Percentiles rank a stretch among this genome's conserved stretches.
Conservation (phyloP, 2,113 vertebrate species). For the Protomyctophum bolini region DNA sequence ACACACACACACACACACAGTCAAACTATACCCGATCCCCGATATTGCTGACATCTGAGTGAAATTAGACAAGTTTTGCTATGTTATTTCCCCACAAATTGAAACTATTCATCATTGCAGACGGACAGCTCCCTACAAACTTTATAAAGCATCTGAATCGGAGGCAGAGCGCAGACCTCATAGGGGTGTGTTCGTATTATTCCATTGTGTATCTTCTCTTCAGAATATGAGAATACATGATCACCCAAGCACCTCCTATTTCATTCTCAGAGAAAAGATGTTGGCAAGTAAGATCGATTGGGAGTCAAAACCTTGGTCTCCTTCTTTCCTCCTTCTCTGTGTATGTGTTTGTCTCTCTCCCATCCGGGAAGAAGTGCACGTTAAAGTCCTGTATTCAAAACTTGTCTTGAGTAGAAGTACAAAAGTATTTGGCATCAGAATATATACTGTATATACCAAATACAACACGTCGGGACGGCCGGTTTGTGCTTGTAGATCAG, state of each 20-base stretch:
- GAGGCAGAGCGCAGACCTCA: background rate
- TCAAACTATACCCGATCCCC: too few species aligned
- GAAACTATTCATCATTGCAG: background rate
- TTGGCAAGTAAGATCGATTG: conserved; percentile 20
- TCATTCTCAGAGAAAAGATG: conserved; percentile 9
- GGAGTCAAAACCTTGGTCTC: conserved; percentile 7
- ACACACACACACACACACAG: too few species aligned
- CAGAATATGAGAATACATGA: conserved; percentile 5
- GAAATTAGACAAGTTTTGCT: background rate
- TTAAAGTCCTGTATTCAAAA: too few species aligned
- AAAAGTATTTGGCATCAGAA: background rate
- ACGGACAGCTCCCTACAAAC: background rate
- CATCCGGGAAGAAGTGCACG: background rate
- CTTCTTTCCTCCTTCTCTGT: background rate
- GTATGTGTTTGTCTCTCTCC: background rate
- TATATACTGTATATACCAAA: too few species aligned
- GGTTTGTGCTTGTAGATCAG: too few species aligned
- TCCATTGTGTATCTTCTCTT: conserved; percentile 20
- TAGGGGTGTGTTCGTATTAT: background rate
- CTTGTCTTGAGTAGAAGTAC: background rate
- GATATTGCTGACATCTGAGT: background rate
- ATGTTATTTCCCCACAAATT: background rate
- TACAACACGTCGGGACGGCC: too few species aligned
- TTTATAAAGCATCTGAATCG: conserved; percentile 3
- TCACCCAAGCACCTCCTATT: conserved; percentile 1